phyloP scores from a whole-genome alignment of 2,113 vertebrate species.

The Neofelis nebulosa region DNA sequence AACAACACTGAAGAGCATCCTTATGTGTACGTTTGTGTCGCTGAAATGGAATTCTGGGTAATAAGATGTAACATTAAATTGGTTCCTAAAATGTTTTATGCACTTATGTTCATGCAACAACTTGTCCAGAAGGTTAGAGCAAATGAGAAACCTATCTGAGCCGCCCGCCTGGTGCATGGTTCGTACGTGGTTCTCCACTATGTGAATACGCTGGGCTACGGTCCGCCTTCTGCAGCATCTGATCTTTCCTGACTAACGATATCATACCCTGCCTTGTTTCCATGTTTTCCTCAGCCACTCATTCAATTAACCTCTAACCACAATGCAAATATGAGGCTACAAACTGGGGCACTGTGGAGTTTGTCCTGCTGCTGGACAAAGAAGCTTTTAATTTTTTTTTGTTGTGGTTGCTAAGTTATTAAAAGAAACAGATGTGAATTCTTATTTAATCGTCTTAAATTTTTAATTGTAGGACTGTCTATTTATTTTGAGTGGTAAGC shows the following conservation, averaged over 20 bases:
- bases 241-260: background rate
- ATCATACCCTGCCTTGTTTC: background rate
- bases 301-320: background rate
- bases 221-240: background rate
- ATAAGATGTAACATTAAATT: background rate
- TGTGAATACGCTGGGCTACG: background rate
- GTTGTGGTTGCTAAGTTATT: background rate
- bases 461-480: background rate
- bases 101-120: background rate
- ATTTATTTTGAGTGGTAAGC: background rate
- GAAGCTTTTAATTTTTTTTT: background rate
- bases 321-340: background rate
- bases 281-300: background rate
- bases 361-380: background rate
- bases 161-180: background rate
- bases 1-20: background rate
- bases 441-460: background rate
- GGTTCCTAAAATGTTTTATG: background rate
- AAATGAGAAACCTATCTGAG: background rate
- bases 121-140: background rate
- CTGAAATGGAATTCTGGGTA: background rate
- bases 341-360: background rate
- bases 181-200: background rate
- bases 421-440: background rate
- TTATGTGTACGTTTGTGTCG: background rate